Conservation (phyloP, 2,797 vertebrate genomes). For the Hemitrygon akajei region DNA sequence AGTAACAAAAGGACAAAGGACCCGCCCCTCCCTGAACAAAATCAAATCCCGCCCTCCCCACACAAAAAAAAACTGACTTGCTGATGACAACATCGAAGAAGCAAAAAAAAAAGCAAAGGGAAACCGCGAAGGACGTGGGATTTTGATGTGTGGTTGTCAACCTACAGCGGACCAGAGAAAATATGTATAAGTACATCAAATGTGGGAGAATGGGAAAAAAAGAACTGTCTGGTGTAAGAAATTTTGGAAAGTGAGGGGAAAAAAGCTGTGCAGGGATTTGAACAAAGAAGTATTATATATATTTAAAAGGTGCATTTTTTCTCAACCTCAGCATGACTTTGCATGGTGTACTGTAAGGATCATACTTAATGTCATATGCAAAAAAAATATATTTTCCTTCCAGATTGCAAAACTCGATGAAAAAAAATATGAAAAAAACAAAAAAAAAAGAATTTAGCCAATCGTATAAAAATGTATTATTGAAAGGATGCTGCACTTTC, state of each 20-base stretch:
- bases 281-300: conserved; percentile 38
- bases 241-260: conserved; percentile 29
- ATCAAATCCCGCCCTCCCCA: not conserved
- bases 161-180: not conserved
- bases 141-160: not conserved
- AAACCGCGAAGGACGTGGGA: not conserved
- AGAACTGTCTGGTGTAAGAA: conserved; percentile 26
- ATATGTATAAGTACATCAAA: not conserved
- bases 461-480: conserved; percentile 32
- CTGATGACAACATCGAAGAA: not conserved
- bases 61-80: not conserved
- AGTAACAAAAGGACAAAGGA: not conserved
- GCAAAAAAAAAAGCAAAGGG: not conserved
- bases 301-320: conserved; percentile 50
- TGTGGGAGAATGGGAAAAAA: not conserved
- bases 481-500: conserved; percentile 21
- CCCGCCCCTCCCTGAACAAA: not conserved
- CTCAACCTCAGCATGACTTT: conserved; percentile 49
- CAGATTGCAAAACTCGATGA: conserved; percentile 45
- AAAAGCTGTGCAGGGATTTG: conserved; percentile 27
- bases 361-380: conserved; percentile 52
- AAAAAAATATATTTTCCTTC: conserved; percentile 49
- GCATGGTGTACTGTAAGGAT: conserved; percentile 50
- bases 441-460: conserved; percentile 33
- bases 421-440: conserved; percentile 36